Evolutionary conservation across 2,797 vertebrate genomes (phyloP), one percentile per base, ranked within the genome.

Genomic region (Steatocranus sp.): DNA sequence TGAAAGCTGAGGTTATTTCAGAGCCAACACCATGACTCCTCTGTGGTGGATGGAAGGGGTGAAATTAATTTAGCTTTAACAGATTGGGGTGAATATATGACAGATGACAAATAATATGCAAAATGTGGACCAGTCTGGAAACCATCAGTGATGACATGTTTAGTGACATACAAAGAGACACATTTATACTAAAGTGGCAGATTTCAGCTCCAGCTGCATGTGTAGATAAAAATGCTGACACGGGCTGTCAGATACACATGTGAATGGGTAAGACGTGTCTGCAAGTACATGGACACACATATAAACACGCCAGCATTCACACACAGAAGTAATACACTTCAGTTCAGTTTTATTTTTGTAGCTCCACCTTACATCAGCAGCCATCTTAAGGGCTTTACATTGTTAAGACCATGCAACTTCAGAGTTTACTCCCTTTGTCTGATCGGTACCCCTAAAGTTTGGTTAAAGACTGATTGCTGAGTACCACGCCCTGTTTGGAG

Each of bases 21-120:
- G 56, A 80, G 32, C 54, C 56, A 90, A 87, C 79, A 58, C 76
- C 70, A 4, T 12, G 76, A 89, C 83, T 61, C 36, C 32, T 75
- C 68, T 25, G 11, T 8, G 38, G 43, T 11, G 68, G 63, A 83
- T 75, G 53, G 79, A n/a, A 53, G 43, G 82, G 18, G 54, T 43
- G 38, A 79, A 87, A 84, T 88, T 9, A 81, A 87, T 82, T 85
- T 2, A 6, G 54, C 46, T 61, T 78, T 77, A 41, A 30, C 66
- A 70, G 12, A n/a, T 61, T 9, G 11, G 17, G 25, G 4, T 23
- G 17, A 41, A 46, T 53, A 48, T 46, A 63, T 66, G 25, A 10
- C 77, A 83, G 78, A 91, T 85, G 92, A 92, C 82, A 81, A 85
- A 91, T 73, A 77, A 87, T 36, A 77, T 53, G 81, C 76, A 83